A percentile compares a stretch with the other conserved stretches of the same genome.
These are phyloP conservation scores for Zaprionus ornatus DNA, from an alignment of 1,140 invertebrate species.

Conservation along the genomic window DNA sequence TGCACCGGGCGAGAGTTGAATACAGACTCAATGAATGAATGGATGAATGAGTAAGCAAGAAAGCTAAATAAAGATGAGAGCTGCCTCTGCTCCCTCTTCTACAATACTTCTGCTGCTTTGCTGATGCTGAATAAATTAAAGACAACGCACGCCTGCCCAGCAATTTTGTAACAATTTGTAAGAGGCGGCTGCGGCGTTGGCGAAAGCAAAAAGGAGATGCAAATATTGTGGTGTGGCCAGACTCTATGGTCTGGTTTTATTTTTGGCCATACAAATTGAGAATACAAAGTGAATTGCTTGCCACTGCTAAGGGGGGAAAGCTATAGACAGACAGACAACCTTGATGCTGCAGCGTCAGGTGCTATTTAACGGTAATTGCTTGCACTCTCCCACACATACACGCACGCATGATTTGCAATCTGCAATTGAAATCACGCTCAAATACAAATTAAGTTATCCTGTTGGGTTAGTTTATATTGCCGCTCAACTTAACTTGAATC, in stretches of 20 bases:
- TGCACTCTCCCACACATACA: not conserved
- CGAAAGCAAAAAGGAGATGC: constrained; percentile 39
- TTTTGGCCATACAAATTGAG: constrained; percentile 36
- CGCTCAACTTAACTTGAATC: constrained; percentile 42
- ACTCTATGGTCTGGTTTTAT: constrained; percentile 37
- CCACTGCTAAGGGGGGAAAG: not conserved
- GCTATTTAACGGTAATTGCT: constrained; percentile 40
- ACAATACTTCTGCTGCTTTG: constrained; percentile 19
- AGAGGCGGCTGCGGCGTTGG: constrained; percentile 4
- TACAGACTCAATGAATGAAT: constrained; percentile 66
- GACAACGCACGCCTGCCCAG: constrained; percentile 28
- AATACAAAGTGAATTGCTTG: constrained; percentile 13
- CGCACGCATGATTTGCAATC: constrained; percentile 23
- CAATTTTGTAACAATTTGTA: constrained; percentile 74
- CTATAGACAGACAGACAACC: constrained; percentile 22
- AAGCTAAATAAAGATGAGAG: constrained; percentile 75
- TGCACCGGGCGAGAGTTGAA: constrained; percentile 49
- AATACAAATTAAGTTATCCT: constrained; percentile 32
- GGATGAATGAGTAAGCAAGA: constrained; percentile 45
- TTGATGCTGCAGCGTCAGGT: constrained; percentile 44
- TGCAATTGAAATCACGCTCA: constrained; percentile 25
- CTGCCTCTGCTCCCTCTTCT: constrained; percentile 3
- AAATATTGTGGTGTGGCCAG: constrained; percentile 46
- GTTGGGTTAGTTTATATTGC: constrained; percentile 28
- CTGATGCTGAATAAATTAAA: constrained; percentile 69